phyloP scores from a whole-genome alignment of 2,888 invertebrate genomes.

The Therioaphis trifolii region DNA sequence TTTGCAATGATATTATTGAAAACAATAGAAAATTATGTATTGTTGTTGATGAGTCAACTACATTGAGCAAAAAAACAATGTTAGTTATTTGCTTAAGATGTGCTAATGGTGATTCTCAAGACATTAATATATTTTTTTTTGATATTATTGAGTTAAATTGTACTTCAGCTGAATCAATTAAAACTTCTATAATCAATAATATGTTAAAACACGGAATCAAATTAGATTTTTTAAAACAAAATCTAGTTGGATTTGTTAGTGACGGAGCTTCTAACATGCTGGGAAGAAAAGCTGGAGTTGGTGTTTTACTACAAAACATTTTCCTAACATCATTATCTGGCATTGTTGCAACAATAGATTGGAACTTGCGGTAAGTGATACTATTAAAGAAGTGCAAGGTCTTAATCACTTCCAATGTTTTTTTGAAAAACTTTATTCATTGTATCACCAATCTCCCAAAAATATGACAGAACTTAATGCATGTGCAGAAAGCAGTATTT shows the following conservation, averaged over 20 bases:
- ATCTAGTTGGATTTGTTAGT: slow-evolving; percentile 22
- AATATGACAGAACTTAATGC: too few species aligned
- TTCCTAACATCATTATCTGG: slow-evolving; percentile 21
- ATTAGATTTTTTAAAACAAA: slow-evolving; percentile 16
- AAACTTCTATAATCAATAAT: slow-evolving; percentile 4
- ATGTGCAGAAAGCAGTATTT: too few species aligned
- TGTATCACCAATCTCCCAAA: too few species aligned
- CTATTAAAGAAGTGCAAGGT: slow-evolving; percentile 8
- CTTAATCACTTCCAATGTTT: slow-evolving; percentile 5
- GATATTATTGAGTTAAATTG: slow-evolving; percentile 5
- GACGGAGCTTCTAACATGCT: slow-evolving; percentile 17
- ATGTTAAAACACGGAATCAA: not conserved
- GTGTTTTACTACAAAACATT: slow-evolving; percentile 22
- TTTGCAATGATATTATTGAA: too few species aligned
- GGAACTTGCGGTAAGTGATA: slow-evolving; percentile 10
- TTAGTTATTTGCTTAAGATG: too few species aligned
- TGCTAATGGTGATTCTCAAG: too few species aligned
- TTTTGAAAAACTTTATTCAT: too few species aligned
- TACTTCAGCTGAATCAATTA: slow-evolving; percentile 26
- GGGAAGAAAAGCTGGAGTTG: slow-evolving; percentile 15
- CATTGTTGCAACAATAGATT: slow-evolving; percentile 11
- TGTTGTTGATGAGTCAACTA: too few species aligned
- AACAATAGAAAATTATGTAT: too few species aligned
- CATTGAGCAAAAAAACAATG: too few species aligned
- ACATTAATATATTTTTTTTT: too few species aligned